phyloP scores from a whole-genome alignment of 64 coral and sea anemone genomes.

The Montipora sp. region DNA sequence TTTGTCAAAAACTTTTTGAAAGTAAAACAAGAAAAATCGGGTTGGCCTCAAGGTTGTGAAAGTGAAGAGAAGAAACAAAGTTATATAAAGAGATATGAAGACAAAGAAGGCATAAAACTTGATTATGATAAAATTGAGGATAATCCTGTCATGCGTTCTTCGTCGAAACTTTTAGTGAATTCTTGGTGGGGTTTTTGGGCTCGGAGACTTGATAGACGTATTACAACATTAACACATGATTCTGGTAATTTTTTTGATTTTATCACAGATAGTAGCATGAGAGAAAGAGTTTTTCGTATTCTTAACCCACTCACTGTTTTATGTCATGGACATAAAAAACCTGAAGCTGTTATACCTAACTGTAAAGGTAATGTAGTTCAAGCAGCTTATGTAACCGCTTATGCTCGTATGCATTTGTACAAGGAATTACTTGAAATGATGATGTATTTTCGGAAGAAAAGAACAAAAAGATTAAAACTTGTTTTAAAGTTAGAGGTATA shows the following conservation, averaged over 20 bases:
- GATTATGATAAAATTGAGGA: neutral
- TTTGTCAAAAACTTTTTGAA: constrained; percentile 2
- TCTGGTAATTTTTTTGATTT: neutral
- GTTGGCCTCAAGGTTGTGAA: neutral
- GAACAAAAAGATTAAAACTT: too few species aligned
- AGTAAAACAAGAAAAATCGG: constrained; percentile 39
- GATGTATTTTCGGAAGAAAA: too few species aligned
- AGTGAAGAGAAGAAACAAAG: rapidly evolving
- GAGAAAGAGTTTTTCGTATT: neutral
- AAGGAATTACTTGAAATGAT: neutral
- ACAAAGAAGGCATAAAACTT: neutral
- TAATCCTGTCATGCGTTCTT: neutral
- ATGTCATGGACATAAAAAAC: neutral
- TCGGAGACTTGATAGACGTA: neutral
- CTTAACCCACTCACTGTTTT: neutral
- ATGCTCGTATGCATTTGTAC: neutral
- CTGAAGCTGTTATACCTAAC: neutral
- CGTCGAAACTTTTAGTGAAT: neutral
- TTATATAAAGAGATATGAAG: neutral
- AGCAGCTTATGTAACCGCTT: neutral
- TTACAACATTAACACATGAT: neutral
- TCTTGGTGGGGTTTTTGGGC: constrained; percentile 36
- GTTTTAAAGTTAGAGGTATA: too few species aligned
- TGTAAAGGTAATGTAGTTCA: neutral
- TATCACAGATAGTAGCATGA: neutral